Evolutionary conservation across 2,888 invertebrate species (phyloP), one percentile per base, ranked within the genome.

Genomic region (Drosophila prolongata): DNA sequence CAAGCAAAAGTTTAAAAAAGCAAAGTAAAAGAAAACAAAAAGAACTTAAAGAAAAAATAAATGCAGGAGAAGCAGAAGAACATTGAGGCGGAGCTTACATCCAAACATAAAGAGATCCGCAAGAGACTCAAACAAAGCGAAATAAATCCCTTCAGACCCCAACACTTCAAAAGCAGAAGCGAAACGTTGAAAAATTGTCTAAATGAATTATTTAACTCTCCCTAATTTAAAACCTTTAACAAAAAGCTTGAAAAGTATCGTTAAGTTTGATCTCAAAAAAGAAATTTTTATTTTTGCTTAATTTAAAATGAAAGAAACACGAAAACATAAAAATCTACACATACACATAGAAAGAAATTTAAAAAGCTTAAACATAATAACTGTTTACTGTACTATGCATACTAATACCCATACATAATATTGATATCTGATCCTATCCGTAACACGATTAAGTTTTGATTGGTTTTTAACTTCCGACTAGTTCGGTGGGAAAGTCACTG

Each of bases 261-360:
- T 86, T 87, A 87, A 87, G 87, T 86, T 88, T 88, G 88, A 88
- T 88, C 88, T 88, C 88, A 88, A 88, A 78, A 81, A 88, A 62
- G 55, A 61, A 71, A 56, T 78, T 80, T 85, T 79, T 75, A 75
- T 83, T 79, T 88, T 84, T 81, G 79, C 78, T 77, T 82, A 85
- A 79, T 86, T 79, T 77, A 81, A 84, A 84, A 77, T 37, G 42
- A 64, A 69, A 66, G 54, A 59, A 68, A 69, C 56, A 69, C 59
- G 52, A 68, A 66, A 43, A 46, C 37, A 62, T 27, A 19, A 56
- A 46, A 49, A 61, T 8, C 47, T 35, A 53, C 43, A 60, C 49
- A 43, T 9, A 34, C 37, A 65, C 65, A 54, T 27, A 43, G 38
- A 57, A 66, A 44, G 38, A 67, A 69, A 58, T 57, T 66, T 58